Evolutionary conservation across 2,113 vertebrate genomes (phyloP).

Genomic region (Gulo gulo): DNA sequence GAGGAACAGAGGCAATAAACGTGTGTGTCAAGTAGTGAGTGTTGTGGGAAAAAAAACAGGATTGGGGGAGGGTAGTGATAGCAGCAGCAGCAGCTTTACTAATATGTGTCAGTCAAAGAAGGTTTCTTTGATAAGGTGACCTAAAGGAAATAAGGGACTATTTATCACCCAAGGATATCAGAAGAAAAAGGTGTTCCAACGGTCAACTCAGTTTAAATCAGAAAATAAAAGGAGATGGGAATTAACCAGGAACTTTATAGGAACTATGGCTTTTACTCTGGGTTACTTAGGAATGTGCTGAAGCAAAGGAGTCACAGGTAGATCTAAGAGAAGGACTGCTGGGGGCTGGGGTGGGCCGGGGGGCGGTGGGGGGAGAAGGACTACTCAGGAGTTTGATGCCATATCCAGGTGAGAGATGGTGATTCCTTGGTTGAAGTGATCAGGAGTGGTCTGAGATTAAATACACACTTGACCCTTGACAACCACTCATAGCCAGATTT

Average conservation of each 20-base stretch:
- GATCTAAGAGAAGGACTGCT: neutral
- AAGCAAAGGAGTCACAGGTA: neutral
- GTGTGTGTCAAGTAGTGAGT: neutral
- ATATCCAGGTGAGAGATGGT: neutral
- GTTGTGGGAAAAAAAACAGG: neutral
- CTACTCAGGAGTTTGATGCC: neutral
- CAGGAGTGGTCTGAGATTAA: neutral
- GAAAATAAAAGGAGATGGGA: neutral
- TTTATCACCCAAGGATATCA: neutral
- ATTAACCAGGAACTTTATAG: neutral
- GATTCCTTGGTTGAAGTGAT: neutral
- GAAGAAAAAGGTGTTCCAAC: neutral
- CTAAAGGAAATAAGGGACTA: neutral
- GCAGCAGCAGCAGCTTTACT: neutral
- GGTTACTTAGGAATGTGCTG: neutral
- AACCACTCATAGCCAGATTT: neutral
- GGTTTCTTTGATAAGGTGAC: neutral
- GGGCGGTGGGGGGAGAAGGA: neutral
- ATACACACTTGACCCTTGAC: neutral
- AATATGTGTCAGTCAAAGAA: neutral
- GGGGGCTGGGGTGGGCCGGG: too few relatives aligned
- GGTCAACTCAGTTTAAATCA: neutral
- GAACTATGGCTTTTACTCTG: neutral
- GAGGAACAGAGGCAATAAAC: neutral
- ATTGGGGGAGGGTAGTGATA: neutral